Base-by-base conservation (phyloP, 2,888 invertebrate genomes). In the Calameuta filiformis region DNA sequence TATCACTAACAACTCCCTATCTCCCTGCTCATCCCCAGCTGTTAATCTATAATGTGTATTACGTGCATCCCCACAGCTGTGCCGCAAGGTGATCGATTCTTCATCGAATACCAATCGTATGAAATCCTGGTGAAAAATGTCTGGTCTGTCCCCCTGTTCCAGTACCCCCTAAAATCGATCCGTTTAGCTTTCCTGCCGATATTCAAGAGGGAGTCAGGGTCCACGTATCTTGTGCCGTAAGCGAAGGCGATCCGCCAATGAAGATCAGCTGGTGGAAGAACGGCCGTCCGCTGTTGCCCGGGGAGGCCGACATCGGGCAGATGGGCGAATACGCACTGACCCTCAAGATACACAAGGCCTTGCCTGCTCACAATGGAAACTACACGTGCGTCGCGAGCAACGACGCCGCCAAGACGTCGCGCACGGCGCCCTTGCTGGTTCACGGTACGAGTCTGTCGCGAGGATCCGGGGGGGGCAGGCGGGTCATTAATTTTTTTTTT, bases 231-330 rank as follows among this genome's bases (percentile, higher is more conserved):
- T 93, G 93, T 87, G 92, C 91, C 75, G 92, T 93, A 81, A 92
- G 92, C 85, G 91, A 92, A 81, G 93, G 94, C 73, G 94, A 94
- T 86, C 91, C 92, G 79, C 94, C 94, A 75, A 89, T 94, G 79
- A 92, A 89, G 84, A 92, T 94, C 81, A 90, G 90, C 78, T 94
- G 94, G 94, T 91, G 92, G 79, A 94, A 94, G 89, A 93, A 94
- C 85, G 93, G 93, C 69, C 89, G 91, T 56, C 90, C 92, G 3
- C 91, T 94, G 79, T 91, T 92, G 69, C 89, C 90, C 77, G 91
- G 91, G 78, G 89, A 89, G 69, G 88, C 87, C 15, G 86, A 84
- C 76, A 91, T 89, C 23, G 87, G 90, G 80, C 90, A 90, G 82
- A 87, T 89, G 80, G 90, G 87, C 82, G 89, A 90, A 81, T 92